A percentile compares a stretch with the other conserved stretches of the same genome.
Evolutionary conservation across 2,888 invertebrate genomes (phyloP).

Genomic region (Steinernema scapterisci): DNA sequence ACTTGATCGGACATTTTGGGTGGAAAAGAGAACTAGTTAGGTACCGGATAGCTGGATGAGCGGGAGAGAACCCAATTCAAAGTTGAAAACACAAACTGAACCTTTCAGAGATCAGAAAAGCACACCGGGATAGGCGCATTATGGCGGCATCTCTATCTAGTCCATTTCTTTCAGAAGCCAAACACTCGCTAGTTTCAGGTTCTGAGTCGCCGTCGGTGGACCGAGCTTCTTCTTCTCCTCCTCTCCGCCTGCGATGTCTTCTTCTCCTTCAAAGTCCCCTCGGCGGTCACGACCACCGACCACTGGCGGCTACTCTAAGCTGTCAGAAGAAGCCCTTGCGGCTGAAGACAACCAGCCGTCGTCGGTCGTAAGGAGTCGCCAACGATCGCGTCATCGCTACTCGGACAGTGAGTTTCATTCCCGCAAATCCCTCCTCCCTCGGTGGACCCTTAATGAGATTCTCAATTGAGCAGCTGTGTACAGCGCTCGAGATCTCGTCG

Average conservation of each 20-base stretch:
- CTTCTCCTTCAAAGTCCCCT: background rate
- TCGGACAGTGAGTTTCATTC: constrained; percentile 13
- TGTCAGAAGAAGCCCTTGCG: background rate
- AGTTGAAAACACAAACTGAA: too few species aligned
- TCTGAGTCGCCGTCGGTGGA: constrained; percentile 14
- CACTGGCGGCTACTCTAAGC: constrained; percentile 19
- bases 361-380: background rate
- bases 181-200: constrained; percentile 18
- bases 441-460: background rate
- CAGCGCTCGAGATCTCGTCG: background rate
- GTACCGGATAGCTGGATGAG: too few species aligned
- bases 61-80: too few species aligned
- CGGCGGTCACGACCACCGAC: constrained; percentile 15
- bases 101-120: too few species aligned
- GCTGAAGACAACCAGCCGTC: too few species aligned
- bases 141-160: too few species aligned
- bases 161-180: background rate
- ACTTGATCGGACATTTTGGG: too few species aligned
- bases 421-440: background rate
- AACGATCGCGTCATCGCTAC: constrained; percentile 22
- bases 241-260: background rate
- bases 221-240: background rate
- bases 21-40: too few species aligned
- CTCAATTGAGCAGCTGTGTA: background rate
- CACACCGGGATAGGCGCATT: too few species aligned